phyloP scores from a whole-genome alignment of 2,888 invertebrate genomes.

The Nephrocerus scutellatus region DNA sequence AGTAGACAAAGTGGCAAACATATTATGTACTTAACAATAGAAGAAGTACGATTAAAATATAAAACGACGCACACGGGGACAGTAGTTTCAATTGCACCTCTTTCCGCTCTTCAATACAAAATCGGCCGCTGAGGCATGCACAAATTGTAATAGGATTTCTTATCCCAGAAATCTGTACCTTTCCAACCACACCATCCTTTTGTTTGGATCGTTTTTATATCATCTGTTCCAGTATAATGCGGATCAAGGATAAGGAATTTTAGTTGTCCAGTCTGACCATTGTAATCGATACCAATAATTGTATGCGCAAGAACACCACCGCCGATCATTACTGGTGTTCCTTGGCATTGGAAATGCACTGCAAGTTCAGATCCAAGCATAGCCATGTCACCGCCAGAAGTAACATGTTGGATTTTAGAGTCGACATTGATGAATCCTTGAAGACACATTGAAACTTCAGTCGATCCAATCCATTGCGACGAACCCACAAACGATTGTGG shows the following conservation, averaged over 20 bases:
- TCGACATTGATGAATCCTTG: constrained; percentile 71
- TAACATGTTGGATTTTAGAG: constrained; percentile 76
- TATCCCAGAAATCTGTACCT: constrained; percentile 87
- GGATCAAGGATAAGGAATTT: constrained; percentile 96
- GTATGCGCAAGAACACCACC: constrained; percentile 98
- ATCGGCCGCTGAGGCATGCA: constrained; percentile 71
- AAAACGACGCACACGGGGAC: no score
- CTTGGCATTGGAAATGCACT: constrained; percentile 85
- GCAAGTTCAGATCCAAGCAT: constrained; percentile 73
- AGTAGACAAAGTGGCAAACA: no score
- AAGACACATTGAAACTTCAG: constrained; percentile 90
- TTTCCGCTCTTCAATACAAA: constrained; percentile 31
- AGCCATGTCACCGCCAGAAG: constrained; percentile 75
- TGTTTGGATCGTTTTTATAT: constrained; percentile 61
- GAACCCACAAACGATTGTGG: constrained; percentile 79
- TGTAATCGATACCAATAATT: constrained; percentile 88
- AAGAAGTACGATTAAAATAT: no score
- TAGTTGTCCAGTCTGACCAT: constrained; percentile 68
- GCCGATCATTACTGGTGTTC: constrained; percentile 98
- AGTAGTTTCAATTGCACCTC: neutral
- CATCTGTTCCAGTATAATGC: constrained; percentile 89
- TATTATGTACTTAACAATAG: no score
- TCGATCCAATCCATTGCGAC: constrained; percentile 95
- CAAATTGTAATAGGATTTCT: constrained; percentile 91
- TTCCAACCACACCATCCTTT: constrained; percentile 99